A percentile compares a stretch with the other conserved stretches of the same genome.
These are phyloP conservation scores for Cecidostiba fungosa DNA, from an alignment of 2,888 invertebrate genomes.

Conservation along the genomic window DNA sequence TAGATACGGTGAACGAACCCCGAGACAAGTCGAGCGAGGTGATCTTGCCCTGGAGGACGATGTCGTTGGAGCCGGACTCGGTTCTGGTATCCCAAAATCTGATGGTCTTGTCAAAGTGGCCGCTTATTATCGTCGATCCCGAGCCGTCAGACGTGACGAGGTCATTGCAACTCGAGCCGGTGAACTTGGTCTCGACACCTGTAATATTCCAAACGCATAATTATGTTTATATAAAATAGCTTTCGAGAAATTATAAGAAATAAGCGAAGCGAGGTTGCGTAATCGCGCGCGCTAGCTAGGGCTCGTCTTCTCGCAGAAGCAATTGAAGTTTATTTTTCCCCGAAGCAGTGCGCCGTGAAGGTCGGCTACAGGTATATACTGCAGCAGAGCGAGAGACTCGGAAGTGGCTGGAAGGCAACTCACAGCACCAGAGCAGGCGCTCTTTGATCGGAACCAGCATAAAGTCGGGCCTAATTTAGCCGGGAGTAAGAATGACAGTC, in stretches of 20 bases:
- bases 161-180: conserved; percentile 98
- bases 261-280: background rate
- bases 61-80: conserved; percentile 92
- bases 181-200: conserved; percentile 96
- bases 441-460: conserved; percentile 36
- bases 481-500: conserved; percentile 40
- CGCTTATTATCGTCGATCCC: conserved; percentile 95
- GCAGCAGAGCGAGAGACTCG: background rate
- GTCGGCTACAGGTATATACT: too few species aligned
- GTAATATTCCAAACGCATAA: conserved; percentile 68
- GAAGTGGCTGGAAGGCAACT: background rate
- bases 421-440: background rate
- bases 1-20: conserved; percentile 83
- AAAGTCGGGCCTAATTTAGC: conserved; percentile 52
- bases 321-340: conserved; percentile 11
- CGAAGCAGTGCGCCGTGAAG: conserved; percentile 1
- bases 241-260: background rate
- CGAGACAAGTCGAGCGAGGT: conserved; percentile 96
- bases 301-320: background rate
- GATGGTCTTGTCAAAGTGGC: conserved; percentile 98
- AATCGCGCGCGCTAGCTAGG: background rate
- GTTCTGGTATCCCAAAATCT: conserved; percentile 98
- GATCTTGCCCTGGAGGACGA: conserved; percentile 94
- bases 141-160: conserved; percentile 94
- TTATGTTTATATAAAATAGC: conserved; percentile 11